phyloP scores from a whole-genome alignment of 2,797 vertebrate genomes.

The Simalia tracyae region DNA sequence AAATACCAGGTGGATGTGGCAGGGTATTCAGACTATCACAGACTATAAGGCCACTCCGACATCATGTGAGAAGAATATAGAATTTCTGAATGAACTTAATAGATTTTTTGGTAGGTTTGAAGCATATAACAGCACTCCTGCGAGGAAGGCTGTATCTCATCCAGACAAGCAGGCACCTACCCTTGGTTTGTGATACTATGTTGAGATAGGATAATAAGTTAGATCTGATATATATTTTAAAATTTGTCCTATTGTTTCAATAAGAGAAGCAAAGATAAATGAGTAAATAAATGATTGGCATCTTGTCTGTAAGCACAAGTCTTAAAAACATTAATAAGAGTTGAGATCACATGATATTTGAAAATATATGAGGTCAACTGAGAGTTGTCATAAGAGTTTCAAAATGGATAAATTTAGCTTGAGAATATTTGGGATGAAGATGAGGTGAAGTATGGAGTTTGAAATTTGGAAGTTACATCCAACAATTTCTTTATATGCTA shows the following conservation, averaged over 20 bases:
- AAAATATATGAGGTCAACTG: conserved; percentile 12
- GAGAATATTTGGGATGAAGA: conserved; percentile 27
- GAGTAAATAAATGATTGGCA: conserved; percentile 1
- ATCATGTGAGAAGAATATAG: too few species aligned
- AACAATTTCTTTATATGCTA: neutral
- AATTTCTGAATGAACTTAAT: too few species aligned
- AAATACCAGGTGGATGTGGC: too few species aligned
- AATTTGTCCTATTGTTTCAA: neutral
- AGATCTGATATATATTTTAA: neutral
- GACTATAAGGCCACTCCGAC: too few species aligned
- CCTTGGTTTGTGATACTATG: neutral
- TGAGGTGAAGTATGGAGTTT: conserved; percentile 5
- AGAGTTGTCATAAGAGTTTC: conserved; percentile 27
- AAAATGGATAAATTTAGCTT: conserved; percentile 35
- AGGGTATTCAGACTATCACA: too few species aligned
- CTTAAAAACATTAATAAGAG: conserved; percentile 20
- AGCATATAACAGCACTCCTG: too few species aligned
- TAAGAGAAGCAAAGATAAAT: neutral
- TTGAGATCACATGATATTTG: conserved; percentile 34
- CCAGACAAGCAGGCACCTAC: too few species aligned
- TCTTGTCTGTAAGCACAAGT: conserved; percentile 4
- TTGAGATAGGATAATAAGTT: neutral
- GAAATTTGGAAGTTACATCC: neutral
- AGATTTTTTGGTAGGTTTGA: too few species aligned
- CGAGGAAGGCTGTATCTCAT: too few species aligned